Percentiles rank a stretch among this genome's conserved stretches.
Evolutionary conservation across 2,113 vertebrate species (phyloP).

Genomic region (Pangasianodon hypophthalmus): DNA sequence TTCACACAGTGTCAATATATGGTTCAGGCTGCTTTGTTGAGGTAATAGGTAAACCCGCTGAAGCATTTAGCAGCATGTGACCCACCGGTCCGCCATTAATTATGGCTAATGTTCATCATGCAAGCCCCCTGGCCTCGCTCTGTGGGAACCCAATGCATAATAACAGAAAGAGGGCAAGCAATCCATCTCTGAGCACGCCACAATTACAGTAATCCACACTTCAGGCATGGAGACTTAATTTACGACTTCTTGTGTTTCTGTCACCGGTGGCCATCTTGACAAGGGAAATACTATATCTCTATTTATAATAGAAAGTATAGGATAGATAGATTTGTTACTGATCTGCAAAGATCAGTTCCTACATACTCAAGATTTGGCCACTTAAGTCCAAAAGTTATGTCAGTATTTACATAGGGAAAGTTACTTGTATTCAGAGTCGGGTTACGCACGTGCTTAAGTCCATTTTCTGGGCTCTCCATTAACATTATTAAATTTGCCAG

Average conservation of each 20-base stretch:
- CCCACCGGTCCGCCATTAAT: slow-evolving; percentile 72
- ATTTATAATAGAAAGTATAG: neutral
- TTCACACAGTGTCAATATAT: slow-evolving; percentile 64
- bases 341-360: neutral
- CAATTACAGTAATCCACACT: slow-evolving; percentile 67
- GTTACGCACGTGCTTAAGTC: neutral
- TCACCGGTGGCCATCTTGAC: neutral
- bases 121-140: slow-evolving; percentile 63
- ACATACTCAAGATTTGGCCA: neutral
- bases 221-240: slow-evolving; percentile 50
- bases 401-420: neutral
- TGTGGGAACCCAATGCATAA: slow-evolving; percentile 57
- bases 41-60: slow-evolving; percentile 68
- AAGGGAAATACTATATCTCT: neutral
- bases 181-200: slow-evolving; percentile 65
- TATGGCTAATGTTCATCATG: slow-evolving; percentile 58
- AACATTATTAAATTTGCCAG: neutral
- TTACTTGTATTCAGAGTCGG: neutral
- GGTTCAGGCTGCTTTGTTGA: slow-evolving; percentile 65
- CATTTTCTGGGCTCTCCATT: neutral
- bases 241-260: neutral
- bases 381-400: neutral
- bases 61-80: slow-evolving; percentile 71
- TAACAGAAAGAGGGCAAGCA: slow-evolving; percentile 70
- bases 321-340: neutral